These are phyloP conservation scores for Notothenia rossii DNA, from an alignment of 2,113 vertebrate genomes.

Conservation along the genomic window DNA sequence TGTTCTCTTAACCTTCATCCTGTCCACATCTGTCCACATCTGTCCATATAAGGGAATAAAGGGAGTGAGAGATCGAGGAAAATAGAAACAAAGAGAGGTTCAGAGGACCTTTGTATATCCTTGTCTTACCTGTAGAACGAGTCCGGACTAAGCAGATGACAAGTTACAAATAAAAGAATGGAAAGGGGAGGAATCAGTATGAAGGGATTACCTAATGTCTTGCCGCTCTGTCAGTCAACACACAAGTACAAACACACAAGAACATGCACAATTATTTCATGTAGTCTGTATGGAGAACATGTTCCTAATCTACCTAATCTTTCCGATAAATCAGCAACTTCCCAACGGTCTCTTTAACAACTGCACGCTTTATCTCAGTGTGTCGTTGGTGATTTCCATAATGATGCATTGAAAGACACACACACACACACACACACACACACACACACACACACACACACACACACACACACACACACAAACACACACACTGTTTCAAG, in stretches of 20 bases:
- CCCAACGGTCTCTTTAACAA: constrained; percentile 18
- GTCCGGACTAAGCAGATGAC: constrained; percentile 47
- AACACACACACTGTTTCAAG: constrained; percentile 12
- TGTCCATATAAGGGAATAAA: no score
- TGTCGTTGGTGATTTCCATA: constrained; percentile 56
- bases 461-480: background rate
- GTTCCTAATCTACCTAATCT: constrained; percentile 14
- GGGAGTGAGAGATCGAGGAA: background rate
- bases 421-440: background rate
- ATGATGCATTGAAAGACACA: constrained; percentile 5
- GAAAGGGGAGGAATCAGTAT: constrained; percentile 34
- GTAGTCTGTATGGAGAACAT: background rate
- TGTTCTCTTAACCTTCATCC: background rate
- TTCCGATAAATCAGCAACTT: constrained; percentile 34
- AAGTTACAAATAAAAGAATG: constrained; percentile 32
- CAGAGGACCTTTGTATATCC: constrained; percentile 14
- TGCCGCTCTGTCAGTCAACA: background rate
- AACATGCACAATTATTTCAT: background rate
- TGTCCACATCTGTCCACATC: background rate
- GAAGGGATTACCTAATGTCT: constrained; percentile 39
- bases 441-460: constrained; percentile 7
- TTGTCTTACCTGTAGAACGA: constrained; percentile 70
- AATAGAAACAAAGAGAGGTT: background rate
- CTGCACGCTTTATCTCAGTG: constrained; percentile 18
- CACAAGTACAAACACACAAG: background rate